Conservation (phyloP, 2,888 invertebrate genomes). For the Lysandra coridon region DNA sequence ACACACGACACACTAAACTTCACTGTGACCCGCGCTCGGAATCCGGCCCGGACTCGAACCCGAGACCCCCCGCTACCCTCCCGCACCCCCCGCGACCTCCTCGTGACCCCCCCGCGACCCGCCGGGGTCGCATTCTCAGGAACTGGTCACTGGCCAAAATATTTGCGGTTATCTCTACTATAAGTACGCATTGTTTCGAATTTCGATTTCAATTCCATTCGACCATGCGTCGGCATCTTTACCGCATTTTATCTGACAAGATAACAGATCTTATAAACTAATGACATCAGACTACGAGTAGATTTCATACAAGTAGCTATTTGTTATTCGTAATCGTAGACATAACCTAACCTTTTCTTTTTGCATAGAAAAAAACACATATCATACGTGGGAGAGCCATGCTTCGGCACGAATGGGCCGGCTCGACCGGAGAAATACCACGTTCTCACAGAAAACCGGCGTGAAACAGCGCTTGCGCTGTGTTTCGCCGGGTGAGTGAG, state of each 20-base stretch:
- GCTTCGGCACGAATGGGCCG: too few species aligned
- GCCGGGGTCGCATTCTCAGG: slow-evolving; percentile 16
- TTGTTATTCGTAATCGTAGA: too few species aligned
- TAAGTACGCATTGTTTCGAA: slow-evolving; percentile 2
- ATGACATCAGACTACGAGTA: too few species aligned
- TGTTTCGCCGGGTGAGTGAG: too few species aligned
- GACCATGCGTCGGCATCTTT: neutral
- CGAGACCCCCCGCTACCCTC: slow-evolving; percentile 26
- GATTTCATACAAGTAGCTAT: too few species aligned
- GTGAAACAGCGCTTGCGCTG: too few species aligned
- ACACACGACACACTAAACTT: slow-evolving; percentile 37
- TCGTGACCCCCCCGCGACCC: slow-evolving; percentile 1
- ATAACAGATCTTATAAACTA: too few species aligned
- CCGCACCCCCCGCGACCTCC: slow-evolving; percentile 1
- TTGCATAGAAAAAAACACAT: too few species aligned
- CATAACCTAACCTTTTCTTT: too few species aligned
- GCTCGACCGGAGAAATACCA: too few species aligned
- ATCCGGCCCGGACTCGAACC: slow-evolving; percentile 37
- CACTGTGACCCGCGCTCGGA: slow-evolving; percentile 35
- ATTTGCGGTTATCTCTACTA: neutral
- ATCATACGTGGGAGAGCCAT: too few species aligned
- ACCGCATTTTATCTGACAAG: neutral
- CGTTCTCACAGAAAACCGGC: too few species aligned
- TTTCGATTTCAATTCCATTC: neutral
- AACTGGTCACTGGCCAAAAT: slow-evolving; percentile 12